Conservation (phyloP, 2,888 invertebrate genomes). For the Cylindroiulus punctatus region DNA sequence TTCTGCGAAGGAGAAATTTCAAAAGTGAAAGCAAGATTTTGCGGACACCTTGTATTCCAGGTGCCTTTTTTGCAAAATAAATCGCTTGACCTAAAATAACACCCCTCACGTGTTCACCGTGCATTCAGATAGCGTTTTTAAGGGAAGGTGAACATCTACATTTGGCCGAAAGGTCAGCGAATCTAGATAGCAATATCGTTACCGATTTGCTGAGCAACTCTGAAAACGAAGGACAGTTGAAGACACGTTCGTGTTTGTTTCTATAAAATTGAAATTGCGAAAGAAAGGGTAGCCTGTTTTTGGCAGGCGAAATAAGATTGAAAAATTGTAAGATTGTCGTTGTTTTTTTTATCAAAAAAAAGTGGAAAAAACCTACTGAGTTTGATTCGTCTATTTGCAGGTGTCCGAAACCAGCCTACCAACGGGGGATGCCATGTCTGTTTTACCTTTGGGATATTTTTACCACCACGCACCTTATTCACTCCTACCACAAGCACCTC, state of each 20-base stretch:
- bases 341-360: neutral
- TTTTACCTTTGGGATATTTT: constrained; percentile 37
- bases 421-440: neutral
- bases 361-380: neutral
- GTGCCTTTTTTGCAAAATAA: neutral
- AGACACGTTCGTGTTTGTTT: neutral
- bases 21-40: neutral
- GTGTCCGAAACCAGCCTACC: constrained; percentile 50
- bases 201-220: neutral
- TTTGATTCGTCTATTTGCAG: neutral
- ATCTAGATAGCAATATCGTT: constrained; percentile 1
- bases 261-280: neutral
- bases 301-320: too few species aligned
- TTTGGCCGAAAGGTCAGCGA: neutral
- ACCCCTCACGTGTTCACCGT: neutral
- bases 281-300: neutral
- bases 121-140: neutral
- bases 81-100: neutral
- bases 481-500: constrained; percentile 20
- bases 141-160: constrained; percentile 2
- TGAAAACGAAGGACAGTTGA: neutral
- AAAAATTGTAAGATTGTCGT: neutral
- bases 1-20: neutral
- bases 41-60: neutral
- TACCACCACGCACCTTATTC: constrained; percentile 48